phyloP scores from a whole-genome alignment of 2,797 vertebrate genomes.

The Acropternis orthonyx region DNA sequence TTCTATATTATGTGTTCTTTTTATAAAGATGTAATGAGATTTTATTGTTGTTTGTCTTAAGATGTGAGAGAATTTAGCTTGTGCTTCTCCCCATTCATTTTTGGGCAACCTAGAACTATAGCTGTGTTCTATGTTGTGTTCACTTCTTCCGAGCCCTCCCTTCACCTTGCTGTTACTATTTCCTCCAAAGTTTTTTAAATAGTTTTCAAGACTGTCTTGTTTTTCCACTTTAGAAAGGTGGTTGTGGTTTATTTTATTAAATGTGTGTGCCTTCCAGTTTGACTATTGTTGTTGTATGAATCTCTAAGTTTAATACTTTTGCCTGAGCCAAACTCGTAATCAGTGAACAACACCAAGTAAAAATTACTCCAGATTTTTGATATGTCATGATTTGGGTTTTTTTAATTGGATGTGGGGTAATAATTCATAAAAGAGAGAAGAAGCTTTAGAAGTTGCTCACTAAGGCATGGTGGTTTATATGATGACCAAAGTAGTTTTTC shows the following conservation, averaged over 20 bases:
- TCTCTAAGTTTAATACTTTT: not conserved
- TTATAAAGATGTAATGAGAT: not conserved
- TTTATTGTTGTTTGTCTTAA: not conserved
- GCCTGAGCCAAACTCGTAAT: not conserved
- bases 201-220: not conserved
- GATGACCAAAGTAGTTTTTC: not conserved
- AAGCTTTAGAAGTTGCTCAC: not conserved
- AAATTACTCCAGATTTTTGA: not conserved
- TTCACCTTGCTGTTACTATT: not conserved
- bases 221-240: not conserved
- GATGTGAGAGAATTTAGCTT: not conserved
- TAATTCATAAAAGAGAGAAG: not conserved
- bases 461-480: not conserved
- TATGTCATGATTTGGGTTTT: not conserved
- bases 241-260: not conserved
- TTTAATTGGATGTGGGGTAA: fast-evolving
- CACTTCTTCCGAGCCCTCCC: not conserved
- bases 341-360: not conserved
- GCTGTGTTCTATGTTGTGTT: not conserved
- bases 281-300: not conserved
- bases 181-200: not conserved
- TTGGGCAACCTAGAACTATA: not conserved
- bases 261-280: not conserved
- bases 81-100: not conserved
- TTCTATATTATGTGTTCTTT: not conserved